These are phyloP conservation scores for Heliconius aoede DNA, from an alignment of 2,888 invertebrate genomes.

Conservation along the genomic window DNA sequence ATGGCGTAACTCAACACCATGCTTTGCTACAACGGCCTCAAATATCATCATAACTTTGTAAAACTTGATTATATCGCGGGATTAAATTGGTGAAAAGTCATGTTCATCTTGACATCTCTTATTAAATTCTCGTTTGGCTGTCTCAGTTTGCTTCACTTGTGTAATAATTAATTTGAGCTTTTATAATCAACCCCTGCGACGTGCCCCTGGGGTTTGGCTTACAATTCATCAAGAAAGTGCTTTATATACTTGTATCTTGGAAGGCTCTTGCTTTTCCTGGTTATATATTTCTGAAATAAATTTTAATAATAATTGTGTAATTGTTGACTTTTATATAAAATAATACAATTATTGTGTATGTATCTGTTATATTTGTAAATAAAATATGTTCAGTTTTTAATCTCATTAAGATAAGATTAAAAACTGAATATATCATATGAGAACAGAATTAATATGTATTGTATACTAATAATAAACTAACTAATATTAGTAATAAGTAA, in stretches of 20 bases:
- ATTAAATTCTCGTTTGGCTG: conserved; percentile 19
- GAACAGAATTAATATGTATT: no score
- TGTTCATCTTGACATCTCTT: not conserved
- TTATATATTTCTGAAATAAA: not conserved
- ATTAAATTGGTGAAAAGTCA: not conserved
- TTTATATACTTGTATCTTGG: not conserved
- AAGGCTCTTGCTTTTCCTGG: not conserved
- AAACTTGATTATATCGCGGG: not conserved
- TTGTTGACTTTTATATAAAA: not conserved
- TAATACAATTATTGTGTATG: no score
- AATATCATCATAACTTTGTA: not conserved
- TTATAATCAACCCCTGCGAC: conserved; percentile 26
- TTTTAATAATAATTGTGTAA: not conserved
- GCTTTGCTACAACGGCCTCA: not conserved
- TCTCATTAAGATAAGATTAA: no score
- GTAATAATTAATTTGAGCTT: conserved; percentile 39
- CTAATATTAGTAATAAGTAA: no score
- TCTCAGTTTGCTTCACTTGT: conserved; percentile 33
- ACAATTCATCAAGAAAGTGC: not conserved
- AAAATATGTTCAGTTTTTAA: not conserved
- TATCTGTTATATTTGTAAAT: not conserved
- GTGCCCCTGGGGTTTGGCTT: not conserved
- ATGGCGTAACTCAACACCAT: no score
- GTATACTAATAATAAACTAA: no score
- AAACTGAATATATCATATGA: no score